Base-by-base conservation (phyloP, 2,113 vertebrate species). In the Eulemur macaco region DNA sequence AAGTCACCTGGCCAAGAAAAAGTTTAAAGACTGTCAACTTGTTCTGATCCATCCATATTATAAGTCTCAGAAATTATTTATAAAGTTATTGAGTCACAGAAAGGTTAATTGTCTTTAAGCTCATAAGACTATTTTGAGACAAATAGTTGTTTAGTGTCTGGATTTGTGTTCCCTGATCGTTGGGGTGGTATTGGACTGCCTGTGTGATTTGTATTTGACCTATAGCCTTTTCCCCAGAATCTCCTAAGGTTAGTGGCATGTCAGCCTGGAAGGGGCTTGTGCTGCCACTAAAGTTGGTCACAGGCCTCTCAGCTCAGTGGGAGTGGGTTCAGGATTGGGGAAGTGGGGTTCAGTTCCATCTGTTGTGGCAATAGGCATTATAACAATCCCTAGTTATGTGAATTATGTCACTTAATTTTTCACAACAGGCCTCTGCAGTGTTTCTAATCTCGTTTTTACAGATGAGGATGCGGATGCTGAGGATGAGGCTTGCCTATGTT, bases 401-500 rank as follows among this genome's bases (percentile, higher is more conserved):
- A 39, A 56, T 69, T 34, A 14, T 1, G 0, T 47, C 29, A 7
- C 42, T 34, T 18, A 1, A 7, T 95, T 39, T 39, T 58, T 90
- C 11, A 45, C 8, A 29, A 14, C 23, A 23, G 7, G 21, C 66
- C 58, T 91, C 23, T 10, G 27, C 12, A 12, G 6, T 45, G 9
- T 88, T 54, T 60, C 10, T 42, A 2, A 14, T 66, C 7, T 56
- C 18, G 1, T 42, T 15, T 52, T 68, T 82, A 39, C 60, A 93
- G 87, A 8, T 73, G 56, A 58, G 20, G 23, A 14, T 8, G 13
- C 11, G 20, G 66, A 8, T 10, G 2, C 31, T 2, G 45, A n/a
- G 56, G 37, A 39, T 11, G 31, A 80, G 8, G 14, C 64, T 20
- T 9, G 15, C 6, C 56, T 2, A 0, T 5, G 0, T 1, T 25